These are phyloP conservation scores for Platycheirus rosarum DNA, from an alignment of 2,888 invertebrate species.

Conservation along the genomic window DNA sequence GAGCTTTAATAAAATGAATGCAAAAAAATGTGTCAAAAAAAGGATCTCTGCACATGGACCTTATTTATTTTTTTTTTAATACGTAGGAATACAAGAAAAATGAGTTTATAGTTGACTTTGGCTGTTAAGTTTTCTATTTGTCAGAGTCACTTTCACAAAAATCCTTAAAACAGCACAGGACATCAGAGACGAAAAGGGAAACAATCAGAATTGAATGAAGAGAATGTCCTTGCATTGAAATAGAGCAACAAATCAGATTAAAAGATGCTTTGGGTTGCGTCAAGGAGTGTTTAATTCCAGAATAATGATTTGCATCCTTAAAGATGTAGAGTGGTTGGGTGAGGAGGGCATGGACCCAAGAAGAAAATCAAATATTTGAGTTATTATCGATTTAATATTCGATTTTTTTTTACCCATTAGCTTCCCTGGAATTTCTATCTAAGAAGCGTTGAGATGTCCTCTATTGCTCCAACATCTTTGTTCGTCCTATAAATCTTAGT, in stretches of 20 bases:
- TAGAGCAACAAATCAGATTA: slow-evolving; percentile 46
- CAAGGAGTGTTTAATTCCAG: slow-evolving; percentile 46
- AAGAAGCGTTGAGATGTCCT: not conserved
- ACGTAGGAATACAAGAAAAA: not conserved
- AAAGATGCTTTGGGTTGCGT: slow-evolving; percentile 56
- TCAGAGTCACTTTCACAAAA: not conserved
- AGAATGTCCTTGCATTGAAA: slow-evolving; percentile 45
- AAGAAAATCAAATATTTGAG: slow-evolving; percentile 18
- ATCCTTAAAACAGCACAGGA: not conserved
- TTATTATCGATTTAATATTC: too few relatives aligned
- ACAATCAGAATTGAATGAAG: slow-evolving; percentile 20
- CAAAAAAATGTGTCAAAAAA: too few relatives aligned
- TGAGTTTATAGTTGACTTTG: slow-evolving; percentile 10
- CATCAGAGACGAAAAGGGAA: not conserved
- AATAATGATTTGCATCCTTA: slow-evolving; percentile 51
- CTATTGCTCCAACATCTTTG: not conserved
- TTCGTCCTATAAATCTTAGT: slow-evolving; percentile 20
- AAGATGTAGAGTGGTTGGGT: not conserved
- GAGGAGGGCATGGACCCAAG: slow-evolving; percentile 8
- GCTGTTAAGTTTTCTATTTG: slow-evolving; percentile 2
- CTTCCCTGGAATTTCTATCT: slow-evolving; percentile 4
- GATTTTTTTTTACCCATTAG: slow-evolving; percentile 16
- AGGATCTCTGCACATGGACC: not conserved
- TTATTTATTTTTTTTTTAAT: not conserved
- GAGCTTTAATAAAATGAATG: too few relatives aligned